Conservation (phyloP, 2,888 invertebrate species). For the Glyphotaelius pellucidus region DNA sequence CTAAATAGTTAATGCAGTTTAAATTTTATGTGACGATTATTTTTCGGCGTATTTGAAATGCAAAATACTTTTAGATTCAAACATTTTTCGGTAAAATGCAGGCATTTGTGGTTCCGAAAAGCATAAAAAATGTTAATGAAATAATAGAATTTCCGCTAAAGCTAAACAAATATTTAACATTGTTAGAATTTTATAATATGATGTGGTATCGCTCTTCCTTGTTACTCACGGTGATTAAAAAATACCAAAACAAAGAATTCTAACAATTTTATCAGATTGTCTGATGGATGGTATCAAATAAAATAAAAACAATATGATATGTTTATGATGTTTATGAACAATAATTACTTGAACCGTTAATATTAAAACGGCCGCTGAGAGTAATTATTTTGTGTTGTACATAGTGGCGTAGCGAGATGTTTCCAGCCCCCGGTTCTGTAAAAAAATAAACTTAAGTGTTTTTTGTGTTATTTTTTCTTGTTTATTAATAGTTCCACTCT, state of each 20-base stretch:
- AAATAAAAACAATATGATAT: conserved; percentile 27
- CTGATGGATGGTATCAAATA: neutral
- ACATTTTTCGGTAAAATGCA: too few species aligned
- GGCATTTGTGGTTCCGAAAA: neutral
- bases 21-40: too few species aligned
- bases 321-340: conserved; percentile 48
- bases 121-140: neutral
- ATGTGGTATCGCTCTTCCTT: neutral
- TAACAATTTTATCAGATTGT: neutral
- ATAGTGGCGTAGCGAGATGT: neutral
- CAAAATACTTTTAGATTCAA: too few species aligned
- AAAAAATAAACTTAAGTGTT: neutral
- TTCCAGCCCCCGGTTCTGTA: neutral
- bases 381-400: conserved; percentile 40
- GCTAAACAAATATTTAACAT: neutral
- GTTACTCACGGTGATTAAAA: neutral
- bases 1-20: too few species aligned
- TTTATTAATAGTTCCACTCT: too few species aligned
- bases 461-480: neutral
- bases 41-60: too few species aligned
- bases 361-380: conserved; percentile 7
- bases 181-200: neutral
- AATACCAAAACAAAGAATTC: conserved; percentile 2
- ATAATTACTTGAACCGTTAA: conserved; percentile 51
- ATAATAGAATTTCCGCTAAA: neutral